Evolutionary conservation across 2,113 vertebrate genomes (phyloP).

Genomic region (Macaca nemestrina): DNA sequence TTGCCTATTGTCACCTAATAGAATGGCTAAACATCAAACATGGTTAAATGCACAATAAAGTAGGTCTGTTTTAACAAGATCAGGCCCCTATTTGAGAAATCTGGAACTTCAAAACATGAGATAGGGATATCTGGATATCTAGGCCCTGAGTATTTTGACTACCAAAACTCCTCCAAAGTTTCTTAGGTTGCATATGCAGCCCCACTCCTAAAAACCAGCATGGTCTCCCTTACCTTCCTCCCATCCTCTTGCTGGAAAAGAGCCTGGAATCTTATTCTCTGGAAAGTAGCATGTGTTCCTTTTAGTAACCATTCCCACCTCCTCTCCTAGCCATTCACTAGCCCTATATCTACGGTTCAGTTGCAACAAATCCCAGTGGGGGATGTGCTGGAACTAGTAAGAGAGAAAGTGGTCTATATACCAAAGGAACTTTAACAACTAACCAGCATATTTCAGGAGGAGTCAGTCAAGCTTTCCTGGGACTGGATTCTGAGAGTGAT

Average conservation of each 20-base stretch:
- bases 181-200: not conserved
- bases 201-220: not conserved
- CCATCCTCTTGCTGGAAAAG: not conserved
- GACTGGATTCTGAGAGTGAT: not conserved
- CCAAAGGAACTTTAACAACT: not conserved
- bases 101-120: not conserved
- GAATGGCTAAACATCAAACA: not conserved
- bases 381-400: not conserved
- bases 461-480: not conserved
- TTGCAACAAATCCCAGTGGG: not conserved
- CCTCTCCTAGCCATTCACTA: not conserved
- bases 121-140: not conserved
- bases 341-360: not conserved
- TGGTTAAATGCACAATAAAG: not conserved
- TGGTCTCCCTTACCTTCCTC: no score
- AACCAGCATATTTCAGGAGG: not conserved
- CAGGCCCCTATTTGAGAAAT: not conserved
- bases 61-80: not conserved
- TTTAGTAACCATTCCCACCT: not conserved
- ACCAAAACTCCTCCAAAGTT: not conserved
- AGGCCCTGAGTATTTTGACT: not conserved
- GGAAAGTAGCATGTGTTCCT: not conserved
- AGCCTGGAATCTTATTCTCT: not conserved
- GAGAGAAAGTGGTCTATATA: not conserved
- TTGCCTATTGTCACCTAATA: not conserved